Conservation (phyloP, 2,113 vertebrate genomes). For the Pelusios castaneus region DNA sequence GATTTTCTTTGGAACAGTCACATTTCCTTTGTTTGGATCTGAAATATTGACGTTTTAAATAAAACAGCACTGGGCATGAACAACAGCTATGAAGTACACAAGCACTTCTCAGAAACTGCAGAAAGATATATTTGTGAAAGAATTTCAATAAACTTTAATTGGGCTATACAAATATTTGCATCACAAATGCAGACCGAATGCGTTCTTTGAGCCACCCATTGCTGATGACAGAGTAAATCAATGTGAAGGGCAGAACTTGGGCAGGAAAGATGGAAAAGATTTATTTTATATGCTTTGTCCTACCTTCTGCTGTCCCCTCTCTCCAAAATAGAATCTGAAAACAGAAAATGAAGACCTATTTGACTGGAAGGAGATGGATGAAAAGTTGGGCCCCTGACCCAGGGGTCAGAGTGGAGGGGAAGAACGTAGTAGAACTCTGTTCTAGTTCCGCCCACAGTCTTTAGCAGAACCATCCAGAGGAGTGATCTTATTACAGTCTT, state of each 20-base stretch:
- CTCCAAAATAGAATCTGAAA: not conserved
- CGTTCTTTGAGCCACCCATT: not conserved
- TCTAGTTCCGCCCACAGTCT: not conserved
- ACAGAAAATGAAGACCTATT: not conserved
- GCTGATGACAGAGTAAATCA: not conserved
- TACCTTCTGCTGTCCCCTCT: no score
- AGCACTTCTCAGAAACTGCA: not conserved
- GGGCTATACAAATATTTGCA: not conserved
- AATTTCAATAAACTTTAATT: not conserved
- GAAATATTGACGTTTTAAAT: not conserved
- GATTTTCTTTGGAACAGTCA: not conserved
- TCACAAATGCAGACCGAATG: not conserved
- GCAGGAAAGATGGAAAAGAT: not conserved
- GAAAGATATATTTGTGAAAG: not conserved
- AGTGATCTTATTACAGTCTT: not conserved
- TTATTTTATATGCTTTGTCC: not conserved
- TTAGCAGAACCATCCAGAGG: no score
- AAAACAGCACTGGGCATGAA: not conserved
- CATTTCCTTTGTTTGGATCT: not conserved
- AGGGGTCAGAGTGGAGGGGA: not conserved
- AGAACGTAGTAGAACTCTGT: no score
- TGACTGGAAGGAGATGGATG: not conserved
- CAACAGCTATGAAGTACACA: rapidly evolving
- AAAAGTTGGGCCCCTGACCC: not conserved
- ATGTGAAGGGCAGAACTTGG: not conserved